These are phyloP conservation scores for Dryocosmus kuriphilus DNA, from an alignment of 2,888 invertebrate genomes.

Conservation along the genomic window DNA sequence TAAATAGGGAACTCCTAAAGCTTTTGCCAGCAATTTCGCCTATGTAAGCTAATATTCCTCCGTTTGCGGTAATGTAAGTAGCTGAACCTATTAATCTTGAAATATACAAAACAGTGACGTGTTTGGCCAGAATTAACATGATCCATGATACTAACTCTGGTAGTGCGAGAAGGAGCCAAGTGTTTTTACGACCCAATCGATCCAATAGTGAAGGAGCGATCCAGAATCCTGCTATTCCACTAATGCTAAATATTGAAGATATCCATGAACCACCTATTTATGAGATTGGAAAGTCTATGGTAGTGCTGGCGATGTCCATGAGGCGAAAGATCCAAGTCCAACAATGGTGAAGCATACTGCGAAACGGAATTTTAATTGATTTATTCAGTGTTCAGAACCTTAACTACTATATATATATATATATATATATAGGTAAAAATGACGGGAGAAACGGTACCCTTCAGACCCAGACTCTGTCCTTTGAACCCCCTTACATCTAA, in stretches of 20 bases:
- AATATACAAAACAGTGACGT: constrained; percentile 68
- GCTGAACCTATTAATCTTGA: constrained; percentile 65
- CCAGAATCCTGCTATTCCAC: constrained; percentile 66
- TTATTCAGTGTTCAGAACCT: too few relatives aligned
- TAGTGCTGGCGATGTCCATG: constrained; percentile 70
- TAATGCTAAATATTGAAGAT: constrained; percentile 68
- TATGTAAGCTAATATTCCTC: constrained; percentile 65
- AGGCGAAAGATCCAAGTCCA: background rate
- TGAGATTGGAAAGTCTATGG: constrained; percentile 66
- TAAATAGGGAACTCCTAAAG: constrained; percentile 80
- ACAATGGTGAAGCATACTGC: background rate
- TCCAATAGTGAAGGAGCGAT: constrained; percentile 66
- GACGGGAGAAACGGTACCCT: too few relatives aligned
- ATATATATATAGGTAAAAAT: too few relatives aligned
- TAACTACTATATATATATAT: too few relatives aligned
- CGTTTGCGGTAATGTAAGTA: constrained; percentile 76
- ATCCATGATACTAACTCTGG: constrained; percentile 69
- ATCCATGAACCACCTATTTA: constrained; percentile 69
- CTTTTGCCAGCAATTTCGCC: constrained; percentile 81
- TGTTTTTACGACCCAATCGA: constrained; percentile 67
- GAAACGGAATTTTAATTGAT: background rate
- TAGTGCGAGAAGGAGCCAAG: constrained; percentile 65
- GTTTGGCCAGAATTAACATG: constrained; percentile 64
- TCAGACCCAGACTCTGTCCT: too few relatives aligned
- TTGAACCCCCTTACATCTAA: too few relatives aligned